Base-by-base conservation (phyloP, 2,113 vertebrate genomes). In the Grammomys surdaster region DNA sequence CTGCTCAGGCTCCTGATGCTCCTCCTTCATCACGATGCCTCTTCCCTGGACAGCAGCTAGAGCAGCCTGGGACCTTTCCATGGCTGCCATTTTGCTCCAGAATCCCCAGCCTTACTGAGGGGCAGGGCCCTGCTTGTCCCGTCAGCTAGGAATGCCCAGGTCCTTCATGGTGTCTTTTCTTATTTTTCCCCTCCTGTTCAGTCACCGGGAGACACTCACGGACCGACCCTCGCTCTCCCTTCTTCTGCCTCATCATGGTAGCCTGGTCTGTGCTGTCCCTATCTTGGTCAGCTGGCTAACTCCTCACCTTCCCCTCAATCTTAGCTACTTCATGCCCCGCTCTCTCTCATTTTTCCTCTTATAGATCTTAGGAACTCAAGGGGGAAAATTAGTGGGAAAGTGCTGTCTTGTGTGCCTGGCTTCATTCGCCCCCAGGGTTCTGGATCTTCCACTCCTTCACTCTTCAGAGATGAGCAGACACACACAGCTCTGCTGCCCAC, bases 321-420 rank as follows among this genome's bases (percentile, higher is more conserved):
- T 72, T 58, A 5, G 60, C 58, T 76, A 76, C 14, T 14, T 82
- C 20, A 2, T 5, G 28, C 40, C n/a, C 24, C 31, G 7, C 69
- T 33, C 9, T 24, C 19, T 31, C 58, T 13, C 24, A 46, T 24
- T 36, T 58, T 91, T 78, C 46, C 7, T 82, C 78, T 92, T 60
- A 26, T 63, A 91, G 48, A 85, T 56, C 56, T 67, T 84, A 88
- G 86, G 54, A 88, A 92, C 54, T 72, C 24, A 76, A 40, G 51
- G 48, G 5, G 7, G 4, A 51, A 69, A n/a, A 12, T 77, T 20
- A 40, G 28, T 36, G 36, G 72, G 43, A 86, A 86, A 84, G 10
- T 24, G 33, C 40, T 48, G 24, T 36, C 33, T 67, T 56, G 24
- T 76, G 67, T 40, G 92, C 90, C 14, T 92, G 56, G 12, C 17